These are phyloP conservation scores for Lethrus apterus DNA, from an alignment of 1,140 invertebrate species.

Conservation along the genomic window DNA sequence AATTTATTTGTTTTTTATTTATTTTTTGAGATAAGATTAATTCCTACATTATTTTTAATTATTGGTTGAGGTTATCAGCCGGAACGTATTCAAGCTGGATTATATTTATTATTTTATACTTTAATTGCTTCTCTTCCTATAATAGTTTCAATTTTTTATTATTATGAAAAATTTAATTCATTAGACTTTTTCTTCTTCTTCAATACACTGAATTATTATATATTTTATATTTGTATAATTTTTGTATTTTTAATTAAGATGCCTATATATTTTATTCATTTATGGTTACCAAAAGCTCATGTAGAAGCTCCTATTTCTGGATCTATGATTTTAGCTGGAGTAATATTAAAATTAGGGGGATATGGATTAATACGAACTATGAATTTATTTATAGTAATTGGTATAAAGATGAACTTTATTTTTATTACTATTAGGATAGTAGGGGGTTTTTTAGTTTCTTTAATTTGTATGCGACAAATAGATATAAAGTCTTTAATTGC, in stretches of 20 bases:
- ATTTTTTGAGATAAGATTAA: conserved; percentile 56
- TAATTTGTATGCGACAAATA: conserved; percentile 54
- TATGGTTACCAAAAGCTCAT: conserved; percentile 66
- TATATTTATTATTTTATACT: conserved; percentile 59
- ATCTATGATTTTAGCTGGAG: conserved; percentile 62
- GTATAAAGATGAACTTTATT: conserved; percentile 44
- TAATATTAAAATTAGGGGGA: conserved; percentile 61
- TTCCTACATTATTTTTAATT: conserved; percentile 57
- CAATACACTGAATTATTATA: conserved; percentile 42
- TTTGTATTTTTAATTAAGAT: conserved; percentile 61
- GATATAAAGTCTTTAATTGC: conserved; percentile 56
- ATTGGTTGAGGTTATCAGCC: conserved; percentile 55
- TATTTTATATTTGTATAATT: conserved; percentile 48
- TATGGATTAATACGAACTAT: conserved; percentile 54
- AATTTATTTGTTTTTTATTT: conserved; percentile 60
- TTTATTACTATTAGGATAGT: conserved; percentile 48
- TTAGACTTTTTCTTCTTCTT: conserved; percentile 45
- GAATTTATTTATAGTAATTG: conserved; percentile 39
- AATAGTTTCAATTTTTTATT: conserved; percentile 49
- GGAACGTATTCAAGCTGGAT: conserved; percentile 51
- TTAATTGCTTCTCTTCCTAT: conserved; percentile 53
- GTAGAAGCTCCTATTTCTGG: conserved; percentile 62
- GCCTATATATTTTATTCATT: conserved; percentile 60
- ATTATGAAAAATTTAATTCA: conserved; percentile 37
- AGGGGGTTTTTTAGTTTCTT: conserved; percentile 47